These are phyloP conservation scores for Mastigias papua DNA, from an alignment of 30 jellyfish, hydroid and myxozoan genomes.

Conservation along the genomic window DNA sequence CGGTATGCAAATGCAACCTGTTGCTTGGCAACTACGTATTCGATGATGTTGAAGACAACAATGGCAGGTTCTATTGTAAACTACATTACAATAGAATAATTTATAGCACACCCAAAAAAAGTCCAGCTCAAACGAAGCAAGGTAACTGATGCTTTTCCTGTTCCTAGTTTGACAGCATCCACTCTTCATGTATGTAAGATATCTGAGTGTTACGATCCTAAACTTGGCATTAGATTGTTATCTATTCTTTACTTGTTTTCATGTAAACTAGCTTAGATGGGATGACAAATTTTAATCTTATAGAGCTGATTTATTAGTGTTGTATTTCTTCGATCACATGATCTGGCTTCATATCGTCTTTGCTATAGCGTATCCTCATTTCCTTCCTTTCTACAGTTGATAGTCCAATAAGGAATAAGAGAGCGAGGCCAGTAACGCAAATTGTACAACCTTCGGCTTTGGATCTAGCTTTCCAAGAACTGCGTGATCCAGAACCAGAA, in stretches of 20 bases:
- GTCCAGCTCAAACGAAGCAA: neutral
- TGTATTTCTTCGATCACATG: too few species aligned
- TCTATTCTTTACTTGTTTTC: too few species aligned
- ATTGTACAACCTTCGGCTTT: constrained; percentile 40
- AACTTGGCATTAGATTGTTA: too few species aligned
- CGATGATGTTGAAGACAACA: constrained; percentile 62
- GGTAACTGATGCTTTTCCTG: too few species aligned
- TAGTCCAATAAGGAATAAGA: constrained; percentile 13
- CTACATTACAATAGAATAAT: constrained; percentile 80
- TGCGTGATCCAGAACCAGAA: neutral
- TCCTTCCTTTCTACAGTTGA: neutral
- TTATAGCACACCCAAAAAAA: constrained; percentile 51
- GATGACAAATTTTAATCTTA: too few species aligned
- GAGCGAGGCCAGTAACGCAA: constrained; percentile 73
- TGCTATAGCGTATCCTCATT: neutral
- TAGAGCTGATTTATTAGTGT: too few species aligned
- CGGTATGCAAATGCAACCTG: constrained; percentile 84
- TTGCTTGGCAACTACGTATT: constrained; percentile 93
- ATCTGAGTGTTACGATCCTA: too few species aligned
- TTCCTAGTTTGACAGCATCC: neutral
- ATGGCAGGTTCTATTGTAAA: constrained; percentile 89
- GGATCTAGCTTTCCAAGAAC: constrained; percentile 70
- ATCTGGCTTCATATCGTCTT: neutral
- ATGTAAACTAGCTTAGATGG: too few species aligned
- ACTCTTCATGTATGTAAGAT: neutral